These are phyloP conservation scores for Lycodopsis pacificus DNA, from an alignment of 2,797 vertebrate genomes.

Conservation along the genomic window DNA sequence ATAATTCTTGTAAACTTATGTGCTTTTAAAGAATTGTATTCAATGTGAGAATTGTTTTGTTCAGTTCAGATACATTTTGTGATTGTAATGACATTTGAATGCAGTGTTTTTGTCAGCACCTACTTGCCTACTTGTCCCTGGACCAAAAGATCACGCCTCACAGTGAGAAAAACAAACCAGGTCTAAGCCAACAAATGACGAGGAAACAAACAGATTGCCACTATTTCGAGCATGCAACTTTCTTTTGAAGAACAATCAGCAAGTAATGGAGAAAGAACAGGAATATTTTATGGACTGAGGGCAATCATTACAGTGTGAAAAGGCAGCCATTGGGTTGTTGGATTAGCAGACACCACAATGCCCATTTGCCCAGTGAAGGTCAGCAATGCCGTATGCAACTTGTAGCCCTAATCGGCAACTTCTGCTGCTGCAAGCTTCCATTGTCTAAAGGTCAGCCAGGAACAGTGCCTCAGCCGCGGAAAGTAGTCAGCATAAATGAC, in stretches of 20 bases:
- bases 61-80: conserved; percentile 7
- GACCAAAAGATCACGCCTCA: conserved; percentile 10
- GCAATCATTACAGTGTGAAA: conserved; percentile 48
- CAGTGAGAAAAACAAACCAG: neutral
- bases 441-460: conserved; percentile 80
- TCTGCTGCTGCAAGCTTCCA: conserved; percentile 66
- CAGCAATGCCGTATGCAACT: conserved; percentile 59
- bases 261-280: conserved; percentile 51
- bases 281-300: conserved; percentile 48
- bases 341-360: conserved; percentile 63
- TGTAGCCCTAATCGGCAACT: conserved; percentile 72
- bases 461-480: conserved; percentile 62
- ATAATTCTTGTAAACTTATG: conserved; percentile 19
- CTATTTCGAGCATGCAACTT: conserved; percentile 36
- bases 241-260: conserved; percentile 51
- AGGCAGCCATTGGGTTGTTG: conserved; percentile 43
- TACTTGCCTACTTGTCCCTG: conserved; percentile 37
- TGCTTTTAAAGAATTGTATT: conserved; percentile 7
- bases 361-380: conserved; percentile 69
- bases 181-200: conserved; percentile 5
- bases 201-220: neutral
- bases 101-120: conserved; percentile 32
- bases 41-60: conserved; percentile 2
- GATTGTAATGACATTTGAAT: conserved; percentile 20
- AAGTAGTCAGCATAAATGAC: conserved; percentile 62